A percentile compares a stretch with the other conserved stretches of the same genome.
phyloP scores from a whole-genome alignment of 2,888 invertebrate genomes.

The Eristalinus sepulchralis region DNA sequence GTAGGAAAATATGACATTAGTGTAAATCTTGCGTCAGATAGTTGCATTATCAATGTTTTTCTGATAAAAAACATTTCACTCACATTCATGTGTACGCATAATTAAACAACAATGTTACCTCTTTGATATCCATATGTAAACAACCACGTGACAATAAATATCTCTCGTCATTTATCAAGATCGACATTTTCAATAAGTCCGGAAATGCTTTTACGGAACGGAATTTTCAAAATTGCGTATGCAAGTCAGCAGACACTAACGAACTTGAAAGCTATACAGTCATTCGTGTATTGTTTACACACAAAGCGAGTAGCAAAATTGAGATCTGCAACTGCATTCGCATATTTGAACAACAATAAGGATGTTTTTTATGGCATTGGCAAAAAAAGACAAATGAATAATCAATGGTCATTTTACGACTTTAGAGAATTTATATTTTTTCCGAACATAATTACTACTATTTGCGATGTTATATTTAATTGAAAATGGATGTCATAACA shows the following conservation, averaged over 20 bases:
- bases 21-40: no score
- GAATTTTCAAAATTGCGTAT: slow-evolving; percentile 27
- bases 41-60: no score
- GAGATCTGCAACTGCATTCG: background rate
- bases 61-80: no score
- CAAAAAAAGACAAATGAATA: background rate
- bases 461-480: no score
- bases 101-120: background rate
- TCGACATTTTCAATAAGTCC: background rate
- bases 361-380: background rate
- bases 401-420: no score
- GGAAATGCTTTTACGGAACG: slow-evolving; percentile 22
- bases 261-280: slow-evolving; percentile 47
- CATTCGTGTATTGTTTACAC: slow-evolving; percentile 24
- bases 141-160: background rate
- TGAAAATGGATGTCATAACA: no score
- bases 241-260: slow-evolving; percentile 23
- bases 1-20: no score
- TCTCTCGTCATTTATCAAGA: background rate
- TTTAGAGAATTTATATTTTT: no score
- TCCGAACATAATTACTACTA: no score
- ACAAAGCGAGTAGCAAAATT: background rate
- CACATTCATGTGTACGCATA: no score
- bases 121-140: background rate
- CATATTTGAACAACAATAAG: background rate